Evolutionary conservation across 2,888 invertebrate genomes (phyloP).

Genomic region (Dryobota labecula): DNA sequence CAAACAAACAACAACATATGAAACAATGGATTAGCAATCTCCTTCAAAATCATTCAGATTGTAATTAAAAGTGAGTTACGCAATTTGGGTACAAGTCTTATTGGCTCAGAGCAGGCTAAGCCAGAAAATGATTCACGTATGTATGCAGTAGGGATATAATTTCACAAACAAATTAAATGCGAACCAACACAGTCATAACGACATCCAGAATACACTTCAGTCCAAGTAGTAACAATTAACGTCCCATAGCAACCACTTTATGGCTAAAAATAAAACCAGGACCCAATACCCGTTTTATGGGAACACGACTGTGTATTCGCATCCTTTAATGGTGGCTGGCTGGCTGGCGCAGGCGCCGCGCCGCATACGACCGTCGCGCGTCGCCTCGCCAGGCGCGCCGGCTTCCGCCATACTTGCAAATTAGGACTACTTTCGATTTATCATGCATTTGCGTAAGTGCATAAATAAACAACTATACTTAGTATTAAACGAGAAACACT

Average conservation of each 20-base stretch:
- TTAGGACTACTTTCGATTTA: slow-evolving; percentile 20
- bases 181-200: background rate
- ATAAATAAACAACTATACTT: background rate
- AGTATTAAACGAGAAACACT: too few species aligned
- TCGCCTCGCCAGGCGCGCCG: slow-evolving; percentile 14
- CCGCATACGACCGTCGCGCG: slow-evolving; percentile 17
- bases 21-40: background rate
- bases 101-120: background rate
- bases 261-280: slow-evolving; percentile 53
- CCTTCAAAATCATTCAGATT: background rate
- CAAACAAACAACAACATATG: too few species aligned
- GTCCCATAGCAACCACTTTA: slow-evolving; percentile 26
- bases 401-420: slow-evolving; percentile 46
- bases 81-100: background rate
- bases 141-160: background rate
- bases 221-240: slow-evolving; percentile 29
- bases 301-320: slow-evolving; percentile 36
- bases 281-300: slow-evolving; percentile 56
- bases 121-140: background rate
- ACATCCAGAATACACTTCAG: slow-evolving; percentile 1
- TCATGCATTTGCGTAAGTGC: background rate
- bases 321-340: slow-evolving; percentile 47
- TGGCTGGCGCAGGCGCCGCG: slow-evolving; percentile 24
- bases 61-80: background rate
- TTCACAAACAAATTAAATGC: background rate